These are phyloP conservation scores for Gephyroberyx darwinii DNA, from an alignment of 2,797 vertebrate species.

Conservation along the genomic window DNA sequence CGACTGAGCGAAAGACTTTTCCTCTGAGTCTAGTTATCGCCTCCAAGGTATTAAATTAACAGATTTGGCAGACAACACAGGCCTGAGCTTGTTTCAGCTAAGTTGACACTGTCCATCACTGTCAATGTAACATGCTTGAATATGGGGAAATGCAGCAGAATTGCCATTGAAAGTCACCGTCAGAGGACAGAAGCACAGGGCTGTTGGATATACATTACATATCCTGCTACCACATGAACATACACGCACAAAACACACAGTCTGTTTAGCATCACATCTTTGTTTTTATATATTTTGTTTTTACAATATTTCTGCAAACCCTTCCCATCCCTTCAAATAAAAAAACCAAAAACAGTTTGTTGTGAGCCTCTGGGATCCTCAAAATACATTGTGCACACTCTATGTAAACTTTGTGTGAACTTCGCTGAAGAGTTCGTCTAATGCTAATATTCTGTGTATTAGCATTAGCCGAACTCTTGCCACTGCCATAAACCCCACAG, in stretches of 20 bases:
- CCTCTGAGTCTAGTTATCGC: background rate
- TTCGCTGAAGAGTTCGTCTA: slow-evolving; percentile 29
- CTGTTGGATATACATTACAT: background rate
- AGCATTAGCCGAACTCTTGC: slow-evolving; percentile 23
- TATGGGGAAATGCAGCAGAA: background rate
- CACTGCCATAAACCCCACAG: slow-evolving; percentile 45
- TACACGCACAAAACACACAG: background rate
- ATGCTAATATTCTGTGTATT: background rate
- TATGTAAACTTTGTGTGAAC: slow-evolving; percentile 62
- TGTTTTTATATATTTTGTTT: slow-evolving; percentile 3
- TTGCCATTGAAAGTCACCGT: slow-evolving; percentile 2
- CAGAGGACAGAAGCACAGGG: background rate
- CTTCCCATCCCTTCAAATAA: slow-evolving; percentile 15
- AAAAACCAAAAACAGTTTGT: slow-evolving; percentile 5
- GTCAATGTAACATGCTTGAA: slow-evolving; percentile 1
- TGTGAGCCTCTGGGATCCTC: slow-evolving; percentile 16
- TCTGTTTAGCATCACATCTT: background rate
- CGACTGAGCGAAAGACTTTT: no score
- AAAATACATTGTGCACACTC: slow-evolving; percentile 28
- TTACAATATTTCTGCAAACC: slow-evolving; percentile 11
- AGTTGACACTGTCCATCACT: slow-evolving; percentile 11
- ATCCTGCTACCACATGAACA: background rate
- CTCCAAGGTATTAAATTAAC: background rate
- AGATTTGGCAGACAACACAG: slow-evolving; percentile 2
- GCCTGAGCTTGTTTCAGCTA: slow-evolving; percentile 13